These are phyloP conservation scores for Syrmaticus mikado DNA, from an alignment of 2,113 vertebrate species.

Conservation along the genomic window DNA sequence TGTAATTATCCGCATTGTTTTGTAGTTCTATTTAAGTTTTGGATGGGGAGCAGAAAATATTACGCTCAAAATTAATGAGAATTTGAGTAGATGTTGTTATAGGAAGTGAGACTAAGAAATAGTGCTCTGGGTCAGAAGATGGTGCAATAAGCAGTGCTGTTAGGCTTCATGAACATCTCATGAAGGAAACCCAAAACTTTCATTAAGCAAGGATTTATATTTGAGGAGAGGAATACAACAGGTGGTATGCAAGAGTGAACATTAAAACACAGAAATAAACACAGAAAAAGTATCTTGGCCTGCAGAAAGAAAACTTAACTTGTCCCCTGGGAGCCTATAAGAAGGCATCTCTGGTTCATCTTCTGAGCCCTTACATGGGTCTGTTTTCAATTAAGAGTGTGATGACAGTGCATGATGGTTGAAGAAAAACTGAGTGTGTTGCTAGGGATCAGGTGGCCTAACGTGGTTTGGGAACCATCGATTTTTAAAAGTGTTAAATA, in stretches of 20 bases:
- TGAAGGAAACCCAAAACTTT: background rate
- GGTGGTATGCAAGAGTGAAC: background rate
- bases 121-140: background rate
- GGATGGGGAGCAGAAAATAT: background rate
- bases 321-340: background rate
- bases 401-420: background rate
- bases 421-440: background rate
- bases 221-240: background rate
- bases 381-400: background rate
- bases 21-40: background rate
- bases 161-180: background rate
- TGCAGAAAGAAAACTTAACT: background rate
- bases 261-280: background rate
- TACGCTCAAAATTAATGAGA: background rate
- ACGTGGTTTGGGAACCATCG: background rate
- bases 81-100: background rate
- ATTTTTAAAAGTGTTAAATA: constrained; percentile 39
- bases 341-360: background rate
- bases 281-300: background rate
- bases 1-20: background rate
- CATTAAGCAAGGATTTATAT: constrained; percentile 1
- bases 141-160: background rate
- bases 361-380: background rate
- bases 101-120: background rate
- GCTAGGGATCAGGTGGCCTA: background rate